phyloP scores from a whole-genome alignment of 1,140 invertebrate genomes.

The Brachionus koreanus region DNA sequence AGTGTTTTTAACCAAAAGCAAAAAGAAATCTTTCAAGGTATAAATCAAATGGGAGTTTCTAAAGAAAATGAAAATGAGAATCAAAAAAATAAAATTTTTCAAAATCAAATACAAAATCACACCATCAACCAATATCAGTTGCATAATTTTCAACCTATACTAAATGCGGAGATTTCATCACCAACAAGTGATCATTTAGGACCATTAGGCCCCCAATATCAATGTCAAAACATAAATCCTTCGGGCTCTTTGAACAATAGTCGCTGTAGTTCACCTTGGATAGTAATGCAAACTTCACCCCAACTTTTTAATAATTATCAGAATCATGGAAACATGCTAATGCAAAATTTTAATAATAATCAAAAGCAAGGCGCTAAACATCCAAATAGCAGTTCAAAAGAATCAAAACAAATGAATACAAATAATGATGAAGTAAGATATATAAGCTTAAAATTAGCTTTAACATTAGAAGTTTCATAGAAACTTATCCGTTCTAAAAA shows the following conservation, averaged over 20 bases:
- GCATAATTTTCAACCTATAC: constrained; percentile 28
- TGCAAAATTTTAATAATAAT: background rate
- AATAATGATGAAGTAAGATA: constrained; percentile 27
- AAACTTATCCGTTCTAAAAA: too few species aligned
- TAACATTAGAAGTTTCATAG: too few species aligned
- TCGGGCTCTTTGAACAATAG: constrained; percentile 27
- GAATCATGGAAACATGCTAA: background rate
- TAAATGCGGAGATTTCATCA: background rate
- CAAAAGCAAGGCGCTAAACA: background rate
- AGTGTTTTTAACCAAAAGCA: constrained; percentile 23
- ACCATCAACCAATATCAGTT: background rate
- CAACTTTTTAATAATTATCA: background rate
- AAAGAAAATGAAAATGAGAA: background rate
- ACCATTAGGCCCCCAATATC: background rate
- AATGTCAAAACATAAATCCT: background rate
- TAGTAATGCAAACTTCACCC: background rate
- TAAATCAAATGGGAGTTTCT: background rate
- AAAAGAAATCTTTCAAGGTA: background rate
- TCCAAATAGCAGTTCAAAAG: background rate
- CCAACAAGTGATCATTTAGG: background rate
- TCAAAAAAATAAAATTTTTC: background rate
- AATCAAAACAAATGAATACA: background rate
- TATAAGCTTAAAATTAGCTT: background rate
- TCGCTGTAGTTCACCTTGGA: constrained; percentile 37
- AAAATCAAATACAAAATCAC: constrained; percentile 2